phyloP scores from a whole-genome alignment of 2,888 invertebrate species.

The Auanema sp. region DNA sequence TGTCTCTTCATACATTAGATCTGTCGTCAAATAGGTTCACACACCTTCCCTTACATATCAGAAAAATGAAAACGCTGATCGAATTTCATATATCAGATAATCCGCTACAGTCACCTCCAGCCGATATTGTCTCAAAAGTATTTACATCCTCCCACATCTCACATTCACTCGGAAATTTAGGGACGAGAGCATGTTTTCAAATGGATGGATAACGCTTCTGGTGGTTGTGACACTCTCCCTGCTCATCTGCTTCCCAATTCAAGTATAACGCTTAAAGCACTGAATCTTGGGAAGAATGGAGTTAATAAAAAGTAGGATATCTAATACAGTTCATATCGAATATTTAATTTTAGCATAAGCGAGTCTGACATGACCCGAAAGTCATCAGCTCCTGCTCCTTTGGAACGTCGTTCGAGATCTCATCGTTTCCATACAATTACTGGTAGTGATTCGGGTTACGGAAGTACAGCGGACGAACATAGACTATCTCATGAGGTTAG shows the following conservation, averaged over 20 bases:
- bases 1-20: slow-evolving; percentile 36
- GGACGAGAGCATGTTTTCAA: slow-evolving; percentile 42
- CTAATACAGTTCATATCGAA: too few relatives aligned
- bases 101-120: slow-evolving; percentile 33
- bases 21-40: slow-evolving; percentile 36
- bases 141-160: not conserved
- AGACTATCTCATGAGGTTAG: slow-evolving; percentile 20
- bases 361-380: slow-evolving; percentile 9
- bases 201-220: slow-evolving; percentile 30
- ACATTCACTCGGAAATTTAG: slow-evolving; percentile 16
- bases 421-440: slow-evolving; percentile 19
- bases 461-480: slow-evolving; percentile 37
- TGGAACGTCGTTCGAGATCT: slow-evolving; percentile 16
- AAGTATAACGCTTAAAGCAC: slow-evolving; percentile 11
- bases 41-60: slow-evolving; percentile 34
- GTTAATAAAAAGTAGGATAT: slow-evolving; percentile 9
- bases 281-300: slow-evolving; percentile 15
- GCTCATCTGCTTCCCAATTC: slow-evolving; percentile 8
- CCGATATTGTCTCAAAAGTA: slow-evolving; percentile 27
- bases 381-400: slow-evolving; percentile 14
- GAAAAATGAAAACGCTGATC: slow-evolving; percentile 33
- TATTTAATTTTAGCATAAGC: not conserved
- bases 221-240: slow-evolving; percentile 17
- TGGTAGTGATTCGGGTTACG: slow-evolving; percentile 38
- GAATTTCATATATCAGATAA: slow-evolving; percentile 28